phyloP scores from a whole-genome alignment of 1,140 invertebrate species.

The Myzus persicae region DNA sequence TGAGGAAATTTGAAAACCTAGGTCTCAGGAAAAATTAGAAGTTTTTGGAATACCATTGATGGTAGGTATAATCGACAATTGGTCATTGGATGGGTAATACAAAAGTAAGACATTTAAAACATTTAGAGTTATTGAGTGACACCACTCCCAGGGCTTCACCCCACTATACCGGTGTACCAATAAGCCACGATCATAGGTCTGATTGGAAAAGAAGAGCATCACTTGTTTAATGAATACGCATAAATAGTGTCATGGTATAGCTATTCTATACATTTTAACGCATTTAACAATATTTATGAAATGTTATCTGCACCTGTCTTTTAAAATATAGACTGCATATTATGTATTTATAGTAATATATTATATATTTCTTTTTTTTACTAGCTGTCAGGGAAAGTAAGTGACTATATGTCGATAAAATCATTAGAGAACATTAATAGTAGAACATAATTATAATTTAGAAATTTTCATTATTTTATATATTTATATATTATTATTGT shows the following conservation, averaged over 20 bases:
- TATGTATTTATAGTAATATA: not conserved
- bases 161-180: no score
- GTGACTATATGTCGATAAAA: not conserved
- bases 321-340: no score
- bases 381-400: constrained; percentile 52
- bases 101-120: no score
- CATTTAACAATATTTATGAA: not conserved
- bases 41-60: no score
- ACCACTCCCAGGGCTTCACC: no score
- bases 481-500: not conserved
- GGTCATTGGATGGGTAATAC: no score
- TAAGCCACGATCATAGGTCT: no score
- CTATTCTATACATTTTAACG: not conserved
- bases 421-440: not conserved
- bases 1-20: no score
- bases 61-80: no score
- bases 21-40: no score
- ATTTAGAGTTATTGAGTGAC: no score
- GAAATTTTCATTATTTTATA: not conserved
- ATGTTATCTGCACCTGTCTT: not conserved
- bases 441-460: not conserved
- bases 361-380: constrained; percentile 8
- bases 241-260: not conserved
- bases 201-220: no score
- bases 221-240: not conserved